Base-by-base conservation (phyloP, 2,797 vertebrate species). In the Balearica regulorum region DNA sequence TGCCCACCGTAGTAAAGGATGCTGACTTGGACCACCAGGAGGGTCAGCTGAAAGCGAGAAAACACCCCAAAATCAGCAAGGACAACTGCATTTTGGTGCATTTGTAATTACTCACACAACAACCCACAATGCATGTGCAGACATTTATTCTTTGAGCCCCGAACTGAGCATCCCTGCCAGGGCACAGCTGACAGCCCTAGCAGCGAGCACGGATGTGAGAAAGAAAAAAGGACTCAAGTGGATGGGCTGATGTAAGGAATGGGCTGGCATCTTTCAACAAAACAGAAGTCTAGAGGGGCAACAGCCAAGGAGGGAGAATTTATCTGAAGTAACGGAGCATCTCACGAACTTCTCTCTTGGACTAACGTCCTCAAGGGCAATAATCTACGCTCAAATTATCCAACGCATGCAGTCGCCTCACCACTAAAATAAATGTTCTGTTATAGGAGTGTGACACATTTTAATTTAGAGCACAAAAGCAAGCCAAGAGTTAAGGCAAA, bases 1-100 rank as follows among this genome's bases (percentile, higher is more conserved):
- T 99, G 99, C 53, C 99, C 99, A 1, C 99, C 99, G 0, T 99
- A 99, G 97, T 98, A 99, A 69, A 99, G 98, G 95, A 99, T 98
- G 37, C 98, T 98, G 66, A 99, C 98, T 95, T 99, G 98, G 46
- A 99, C 98, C 75, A 98, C 98, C 49, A 99, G 97, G 58, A 99
- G 98, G 1, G 99, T 98, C 87, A 99, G 97, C 99, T 99, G 98
- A 35, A 96, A 97, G 33, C 57, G 79, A 96, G 78, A n/a, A 76
- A 69, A 92, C 43, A 62, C 8, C 46, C 21, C 68, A 8, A 64
- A 37, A 41, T 94, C 82, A 96, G 55, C 57, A 58, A 53, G 43
- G 44, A 79, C 33, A 49, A 39, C 0, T 4, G 83, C 8, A 16
- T 55, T 83, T 57, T n/a, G n/a, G 28, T 70, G 55, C 4, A 0